Base-by-base conservation (phyloP, 1,140 invertebrate species). In the Orchesella cincta region DNA sequence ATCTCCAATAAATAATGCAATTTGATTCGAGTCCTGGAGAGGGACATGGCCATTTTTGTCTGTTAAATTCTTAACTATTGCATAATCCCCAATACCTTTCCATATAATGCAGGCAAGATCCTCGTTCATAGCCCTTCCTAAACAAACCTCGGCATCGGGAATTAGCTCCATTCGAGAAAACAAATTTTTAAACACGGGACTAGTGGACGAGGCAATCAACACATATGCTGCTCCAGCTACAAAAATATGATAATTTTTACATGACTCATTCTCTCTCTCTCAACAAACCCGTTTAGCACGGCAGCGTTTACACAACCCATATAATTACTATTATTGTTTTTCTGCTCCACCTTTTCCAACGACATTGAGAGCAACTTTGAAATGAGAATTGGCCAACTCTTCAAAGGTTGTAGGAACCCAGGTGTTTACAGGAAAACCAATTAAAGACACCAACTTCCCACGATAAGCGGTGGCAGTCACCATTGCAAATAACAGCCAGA, bases 261-360 rank as follows among this genome's bases (percentile, higher is more conserved):
- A 8, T 26, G 57, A 64, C n/a, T n/a, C n/a, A n/a, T n/a, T n/a
- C n/a, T n/a, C n/a, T 51, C 46, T 14, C n/a, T 14, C n/a, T 51
- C 46, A 51, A 71, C 29, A 34, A 71, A 28, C 3, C 67, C 16
- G 34, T 8, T 71, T 3, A 28, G 54, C 3, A 57, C 26, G 26
- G 3, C 8, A 57, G 26, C 54, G n/a, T 12, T 57, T 23, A 26
- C 8, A 46, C 39, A 46, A 8, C 39, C 18, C 5, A 46, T 57
- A 5, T 67, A 67, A 46, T n/a, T n/a, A 73, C 2, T n/a, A 31
- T 64, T 5, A 26, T 36, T 20, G 28, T 73, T 46, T 39, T 73
- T 8, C 34, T 71, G n/a, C n/a, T n/a, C n/a, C n/a, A 73, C 71
- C 71, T 73, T 73, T 73, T 23, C 71, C 71, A 36, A 73, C 71